Evolutionary conservation across 2,888 invertebrate genomes (phyloP).

Genomic region (Ormyrus labotus): DNA sequence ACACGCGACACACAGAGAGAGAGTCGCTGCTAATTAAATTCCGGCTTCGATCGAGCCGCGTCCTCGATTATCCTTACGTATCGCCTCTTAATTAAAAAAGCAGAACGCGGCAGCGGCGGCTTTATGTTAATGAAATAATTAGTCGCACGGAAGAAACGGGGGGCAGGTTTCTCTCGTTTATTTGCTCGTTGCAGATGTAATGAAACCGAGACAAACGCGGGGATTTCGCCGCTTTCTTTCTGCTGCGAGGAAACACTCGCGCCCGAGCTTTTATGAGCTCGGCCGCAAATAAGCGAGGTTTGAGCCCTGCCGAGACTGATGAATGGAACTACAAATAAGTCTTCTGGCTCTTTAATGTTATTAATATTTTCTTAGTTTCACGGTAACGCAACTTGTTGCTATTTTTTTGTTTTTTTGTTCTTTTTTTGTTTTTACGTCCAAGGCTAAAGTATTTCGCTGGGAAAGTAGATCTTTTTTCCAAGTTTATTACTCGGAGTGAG

Average conservation of each 20-base stretch:
- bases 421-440: too few species aligned
- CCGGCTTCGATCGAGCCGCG: conserved; percentile 41
- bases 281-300: conserved; percentile 37
- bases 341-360: neutral
- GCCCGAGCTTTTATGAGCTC: conserved; percentile 38
- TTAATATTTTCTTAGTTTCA: conserved; percentile 16
- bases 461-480: too few species aligned
- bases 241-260: neutral
- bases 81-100: too few species aligned
- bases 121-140: conserved; percentile 45
- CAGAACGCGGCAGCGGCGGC: neutral
- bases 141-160: neutral
- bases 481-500: too few species aligned
- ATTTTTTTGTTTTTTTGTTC: too few species aligned
- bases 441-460: too few species aligned
- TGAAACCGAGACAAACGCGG: conserved; percentile 51
- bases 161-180: conserved; percentile 14
- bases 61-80: neutral
- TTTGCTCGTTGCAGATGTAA: conserved; percentile 34
- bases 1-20: neutral
- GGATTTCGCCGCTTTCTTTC: conserved; percentile 31
- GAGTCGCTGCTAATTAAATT: conserved; percentile 52
- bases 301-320: conserved; percentile 24
- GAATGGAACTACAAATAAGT: conserved; percentile 25
- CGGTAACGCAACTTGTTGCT: neutral